Evolutionary conservation across 2,113 vertebrate species (phyloP).

Genomic region (Struthio camelus): DNA sequence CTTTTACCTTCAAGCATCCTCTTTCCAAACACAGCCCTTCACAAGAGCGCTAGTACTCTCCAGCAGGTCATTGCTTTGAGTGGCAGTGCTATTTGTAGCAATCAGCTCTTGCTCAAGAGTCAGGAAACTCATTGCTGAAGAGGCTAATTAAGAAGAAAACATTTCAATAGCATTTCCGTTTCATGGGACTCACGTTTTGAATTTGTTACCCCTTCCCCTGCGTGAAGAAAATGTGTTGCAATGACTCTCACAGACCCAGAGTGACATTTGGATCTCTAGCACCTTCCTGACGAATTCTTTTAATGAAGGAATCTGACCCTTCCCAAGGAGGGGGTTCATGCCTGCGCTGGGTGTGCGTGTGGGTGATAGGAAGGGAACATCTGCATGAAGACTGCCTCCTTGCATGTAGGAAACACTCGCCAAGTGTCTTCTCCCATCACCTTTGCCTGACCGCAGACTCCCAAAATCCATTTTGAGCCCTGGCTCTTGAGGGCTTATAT

Average conservation of each 20-base stretch:
- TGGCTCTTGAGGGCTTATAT: not conserved
- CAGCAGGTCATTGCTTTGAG: not conserved
- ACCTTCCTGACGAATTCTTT: slow-evolving; percentile 25
- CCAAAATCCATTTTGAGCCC: accelerated
- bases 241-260: not conserved
- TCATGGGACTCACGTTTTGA: accelerated
- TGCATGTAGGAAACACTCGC: not conserved
- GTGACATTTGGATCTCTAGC: not conserved
- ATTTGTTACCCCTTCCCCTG: not conserved
- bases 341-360: not conserved
- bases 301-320: not conserved
- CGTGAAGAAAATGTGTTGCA: not conserved
- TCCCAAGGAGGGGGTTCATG: not conserved
- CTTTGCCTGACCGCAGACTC: not conserved
- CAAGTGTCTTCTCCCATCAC: not conserved
- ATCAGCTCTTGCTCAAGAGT: slow-evolving; percentile 19
- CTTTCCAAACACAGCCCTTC: not conserved
- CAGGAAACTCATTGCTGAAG: not conserved
- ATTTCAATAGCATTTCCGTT: not conserved
- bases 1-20: not conserved
- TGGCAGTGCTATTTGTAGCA: not conserved
- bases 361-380: not conserved
- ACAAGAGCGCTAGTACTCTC: not conserved
- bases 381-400: not conserved
- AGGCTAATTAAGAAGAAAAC: not conserved